phyloP scores from a whole-genome alignment of 2,113 vertebrate species.

The Camarhynchus parvulus region DNA sequence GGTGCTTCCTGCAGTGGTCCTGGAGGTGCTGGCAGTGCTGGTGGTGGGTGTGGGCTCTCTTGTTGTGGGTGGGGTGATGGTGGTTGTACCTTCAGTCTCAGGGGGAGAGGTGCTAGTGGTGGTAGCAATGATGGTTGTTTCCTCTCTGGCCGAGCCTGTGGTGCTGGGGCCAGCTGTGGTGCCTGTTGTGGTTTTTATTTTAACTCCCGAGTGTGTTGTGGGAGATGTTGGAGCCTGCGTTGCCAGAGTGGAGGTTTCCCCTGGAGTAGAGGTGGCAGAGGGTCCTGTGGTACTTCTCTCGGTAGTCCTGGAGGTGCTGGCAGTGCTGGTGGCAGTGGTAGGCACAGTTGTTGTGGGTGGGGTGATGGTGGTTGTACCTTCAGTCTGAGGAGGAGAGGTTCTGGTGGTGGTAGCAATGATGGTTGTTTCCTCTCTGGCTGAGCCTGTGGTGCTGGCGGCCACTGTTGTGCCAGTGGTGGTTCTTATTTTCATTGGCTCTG shows the following conservation, averaged over 20 bases:
- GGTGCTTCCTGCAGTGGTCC: fast-evolving
- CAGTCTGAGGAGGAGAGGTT: neutral
- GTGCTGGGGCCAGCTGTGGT: neutral
- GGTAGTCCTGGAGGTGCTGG: neutral
- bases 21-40: neutral
- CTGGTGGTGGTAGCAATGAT: neutral
- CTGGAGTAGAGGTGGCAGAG: too few relatives aligned
- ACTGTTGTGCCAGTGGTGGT: fast-evolving
- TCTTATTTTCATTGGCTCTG: neutral
- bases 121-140: neutral
- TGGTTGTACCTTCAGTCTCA: fast-evolving
- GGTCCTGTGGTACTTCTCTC: too few relatives aligned
- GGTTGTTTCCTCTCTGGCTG: neutral
- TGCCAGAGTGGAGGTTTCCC: too few relatives aligned
- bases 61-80: fast-evolving
- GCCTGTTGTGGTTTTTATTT: neutral
- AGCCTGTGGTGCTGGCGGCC: fast-evolving
- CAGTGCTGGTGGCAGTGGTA: fast-evolving
- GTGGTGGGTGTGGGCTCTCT: fast-evolving
- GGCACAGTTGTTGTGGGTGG: fast-evolving
- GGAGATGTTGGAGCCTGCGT: neutral
- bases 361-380: fast-evolving
- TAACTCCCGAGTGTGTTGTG: too few relatives aligned
- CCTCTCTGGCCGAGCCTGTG: fast-evolving
- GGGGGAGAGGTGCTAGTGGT: neutral